phyloP scores from a whole-genome alignment of 2,888 invertebrate genomes.

The Mylabris sibirica region DNA sequence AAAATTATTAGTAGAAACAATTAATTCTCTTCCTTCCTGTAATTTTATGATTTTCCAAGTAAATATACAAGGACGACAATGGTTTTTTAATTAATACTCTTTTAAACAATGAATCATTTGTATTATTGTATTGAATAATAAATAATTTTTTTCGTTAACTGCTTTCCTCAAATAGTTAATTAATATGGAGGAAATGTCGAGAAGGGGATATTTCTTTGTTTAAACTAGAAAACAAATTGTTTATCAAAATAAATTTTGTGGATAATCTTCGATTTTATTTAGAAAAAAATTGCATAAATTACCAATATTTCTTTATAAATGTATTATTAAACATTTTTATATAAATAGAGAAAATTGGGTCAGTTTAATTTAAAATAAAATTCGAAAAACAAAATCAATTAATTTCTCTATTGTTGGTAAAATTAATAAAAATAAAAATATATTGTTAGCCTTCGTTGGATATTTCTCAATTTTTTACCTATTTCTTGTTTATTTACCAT shows the following conservation, averaged over 20 bases:
- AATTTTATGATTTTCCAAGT: constrained; percentile 8
- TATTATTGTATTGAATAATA: constrained; percentile 5
- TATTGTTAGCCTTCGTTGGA: neutral
- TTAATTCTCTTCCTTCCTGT: neutral
- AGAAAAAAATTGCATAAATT: neutral
- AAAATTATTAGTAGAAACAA: neutral
- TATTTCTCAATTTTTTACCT: constrained; percentile 1
- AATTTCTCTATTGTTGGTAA: neutral
- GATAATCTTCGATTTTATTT: neutral
- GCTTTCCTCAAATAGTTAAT: neutral
- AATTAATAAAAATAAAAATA: neutral
- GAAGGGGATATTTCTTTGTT: neutral
- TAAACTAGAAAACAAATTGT: neutral
- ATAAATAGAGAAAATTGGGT: constrained; percentile 11
- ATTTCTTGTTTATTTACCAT: neutral
- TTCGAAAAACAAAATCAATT: neutral
- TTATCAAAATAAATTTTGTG: neutral
- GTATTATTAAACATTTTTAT: neutral
- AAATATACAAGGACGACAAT: constrained; percentile 9
- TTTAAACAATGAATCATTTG: constrained; percentile 9
- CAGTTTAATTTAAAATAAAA: neutral
- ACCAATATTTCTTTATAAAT: neutral
- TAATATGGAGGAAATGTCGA: neutral
- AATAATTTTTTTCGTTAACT: neutral
- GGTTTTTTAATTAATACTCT: neutral